These are phyloP conservation scores for Incurvaria masculella DNA, from an alignment of 2,888 invertebrate genomes.

Conservation along the genomic window DNA sequence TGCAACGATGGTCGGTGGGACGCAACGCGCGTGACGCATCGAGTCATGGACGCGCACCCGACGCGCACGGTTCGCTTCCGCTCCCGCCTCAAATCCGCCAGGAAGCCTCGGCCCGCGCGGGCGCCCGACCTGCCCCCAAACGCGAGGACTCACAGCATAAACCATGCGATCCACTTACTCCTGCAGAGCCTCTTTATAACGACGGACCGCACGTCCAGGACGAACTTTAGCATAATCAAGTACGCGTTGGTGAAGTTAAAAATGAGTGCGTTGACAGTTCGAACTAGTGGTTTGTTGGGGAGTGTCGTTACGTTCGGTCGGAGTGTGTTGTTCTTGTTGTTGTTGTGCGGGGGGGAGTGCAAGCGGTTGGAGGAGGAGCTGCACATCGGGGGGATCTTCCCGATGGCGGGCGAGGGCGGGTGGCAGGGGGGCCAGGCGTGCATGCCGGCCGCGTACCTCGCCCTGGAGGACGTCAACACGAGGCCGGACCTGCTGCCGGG, in stretches of 20 bases:
- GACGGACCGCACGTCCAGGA: conserved; percentile 16
- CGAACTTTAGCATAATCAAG: conserved; percentile 48
- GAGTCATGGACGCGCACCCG: conserved; percentile 33
- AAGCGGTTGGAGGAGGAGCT: conserved; percentile 66
- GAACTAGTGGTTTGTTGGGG: conserved; percentile 36
- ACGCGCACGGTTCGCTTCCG: conserved; percentile 21
- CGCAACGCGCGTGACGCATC: conserved; percentile 49
- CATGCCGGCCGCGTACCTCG: conserved; percentile 95
- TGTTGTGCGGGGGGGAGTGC: conserved; percentile 37
- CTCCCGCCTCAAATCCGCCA: not conserved
- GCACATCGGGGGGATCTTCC: conserved; percentile 97
- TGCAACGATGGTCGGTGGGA: conserved; percentile 50
- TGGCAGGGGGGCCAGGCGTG: conserved; percentile 99
- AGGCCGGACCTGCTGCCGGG: conserved; percentile 85
- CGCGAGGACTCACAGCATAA: no score
- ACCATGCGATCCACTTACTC: not conserved
- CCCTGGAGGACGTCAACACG: conserved; percentile 93
- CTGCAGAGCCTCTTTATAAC: not conserved
- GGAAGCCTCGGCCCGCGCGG: not conserved
- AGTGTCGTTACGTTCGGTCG: conserved; percentile 20
- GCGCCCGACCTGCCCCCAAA: not conserved
- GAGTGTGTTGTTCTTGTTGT: conserved; percentile 38
- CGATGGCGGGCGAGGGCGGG: conserved; percentile 93
- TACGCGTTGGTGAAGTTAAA: conserved; percentile 54
- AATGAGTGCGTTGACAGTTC: conserved; percentile 31